These are phyloP conservation scores for Larimichthys crocea DNA, from an alignment of 2,113 vertebrate species.

Conservation along the genomic window DNA sequence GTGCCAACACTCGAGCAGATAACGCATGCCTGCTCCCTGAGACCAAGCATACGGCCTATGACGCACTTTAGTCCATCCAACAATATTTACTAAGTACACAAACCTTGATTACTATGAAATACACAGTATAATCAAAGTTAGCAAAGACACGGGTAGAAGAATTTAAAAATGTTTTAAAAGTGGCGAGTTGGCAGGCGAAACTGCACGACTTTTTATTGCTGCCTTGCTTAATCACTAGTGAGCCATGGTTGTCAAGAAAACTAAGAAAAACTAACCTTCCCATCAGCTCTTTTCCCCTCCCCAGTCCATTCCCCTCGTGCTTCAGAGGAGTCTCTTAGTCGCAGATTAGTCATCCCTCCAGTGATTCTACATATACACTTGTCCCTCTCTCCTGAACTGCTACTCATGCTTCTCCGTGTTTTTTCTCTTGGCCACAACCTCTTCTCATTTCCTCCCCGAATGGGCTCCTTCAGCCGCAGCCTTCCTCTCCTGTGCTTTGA, in stretches of 20 bases:
- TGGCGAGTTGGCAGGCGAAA: slow-evolving; percentile 22
- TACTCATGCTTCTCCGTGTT: slow-evolving; percentile 13
- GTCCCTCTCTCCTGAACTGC: slow-evolving; percentile 42
- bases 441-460: slow-evolving; percentile 66
- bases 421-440: slow-evolving; percentile 54
- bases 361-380: slow-evolving; percentile 54
- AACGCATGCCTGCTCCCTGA: slow-evolving; percentile 18
- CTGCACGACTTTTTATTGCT: slow-evolving; percentile 18
- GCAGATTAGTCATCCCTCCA: slow-evolving; percentile 55
- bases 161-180: slow-evolving; percentile 1
- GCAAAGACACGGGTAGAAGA: slow-evolving; percentile 14
- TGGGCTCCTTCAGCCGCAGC: slow-evolving; percentile 44
- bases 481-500: slow-evolving; percentile 54
- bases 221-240: slow-evolving; percentile 22
- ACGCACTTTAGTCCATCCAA: slow-evolving; percentile 55
- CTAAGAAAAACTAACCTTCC: slow-evolving; percentile 20
- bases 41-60: slow-evolving; percentile 24
- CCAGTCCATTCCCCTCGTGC: slow-evolving; percentile 19
- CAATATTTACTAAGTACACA: slow-evolving; percentile 66
- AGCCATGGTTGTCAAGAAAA: slow-evolving; percentile 11
- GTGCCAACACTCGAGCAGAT: slow-evolving; percentile 32
- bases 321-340: slow-evolving; percentile 47
- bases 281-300: slow-evolving; percentile 18
- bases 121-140: slow-evolving; percentile 44
- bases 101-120: slow-evolving; percentile 46